phyloP scores from a whole-genome alignment of 2,888 invertebrate species.

The Apotomis capreana region DNA sequence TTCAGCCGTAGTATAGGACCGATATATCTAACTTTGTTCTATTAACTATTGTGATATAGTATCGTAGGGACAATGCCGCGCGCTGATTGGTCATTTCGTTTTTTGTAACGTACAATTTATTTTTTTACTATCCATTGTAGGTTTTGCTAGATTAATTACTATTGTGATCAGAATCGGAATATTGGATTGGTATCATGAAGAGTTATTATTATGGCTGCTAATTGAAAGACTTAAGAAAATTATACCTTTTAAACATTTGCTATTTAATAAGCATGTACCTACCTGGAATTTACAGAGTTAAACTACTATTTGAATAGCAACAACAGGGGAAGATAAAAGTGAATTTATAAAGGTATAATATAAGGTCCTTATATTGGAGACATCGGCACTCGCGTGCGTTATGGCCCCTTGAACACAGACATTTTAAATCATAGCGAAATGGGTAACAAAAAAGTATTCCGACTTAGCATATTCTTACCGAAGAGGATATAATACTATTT shows the following conservation, averaged over 20 bases:
- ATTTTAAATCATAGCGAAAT: neutral
- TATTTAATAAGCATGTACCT: neutral
- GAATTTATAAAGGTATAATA: neutral
- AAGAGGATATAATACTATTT: neutral
- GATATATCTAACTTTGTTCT: neutral
- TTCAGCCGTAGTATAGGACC: too few species aligned
- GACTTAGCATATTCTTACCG: neutral
- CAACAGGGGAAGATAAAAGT: too few species aligned
- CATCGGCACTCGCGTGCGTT: slow-evolving; percentile 8
- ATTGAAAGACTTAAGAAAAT: slow-evolving; percentile 24
- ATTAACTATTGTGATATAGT: slow-evolving; percentile 19
- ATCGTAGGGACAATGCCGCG: slow-evolving; percentile 24
- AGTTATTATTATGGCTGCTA: slow-evolving; percentile 16
- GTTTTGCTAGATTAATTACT: slow-evolving; percentile 26
- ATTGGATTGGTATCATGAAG: slow-evolving; percentile 7
- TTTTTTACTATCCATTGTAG: slow-evolving; percentile 33
- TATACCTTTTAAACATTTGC: neutral
- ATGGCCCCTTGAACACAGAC: slow-evolving; percentile 5
- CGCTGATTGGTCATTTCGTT: slow-evolving; percentile 29
- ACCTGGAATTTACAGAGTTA: too few species aligned
- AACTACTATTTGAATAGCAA: too few species aligned
- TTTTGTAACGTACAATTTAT: slow-evolving; percentile 29
- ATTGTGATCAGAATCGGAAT: slow-evolving; percentile 24
- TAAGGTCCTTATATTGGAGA: neutral
- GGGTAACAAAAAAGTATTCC: neutral